These are phyloP conservation scores for Ferdinandea cuprea DNA, from an alignment of 2,888 invertebrate genomes.

Conservation along the genomic window DNA sequence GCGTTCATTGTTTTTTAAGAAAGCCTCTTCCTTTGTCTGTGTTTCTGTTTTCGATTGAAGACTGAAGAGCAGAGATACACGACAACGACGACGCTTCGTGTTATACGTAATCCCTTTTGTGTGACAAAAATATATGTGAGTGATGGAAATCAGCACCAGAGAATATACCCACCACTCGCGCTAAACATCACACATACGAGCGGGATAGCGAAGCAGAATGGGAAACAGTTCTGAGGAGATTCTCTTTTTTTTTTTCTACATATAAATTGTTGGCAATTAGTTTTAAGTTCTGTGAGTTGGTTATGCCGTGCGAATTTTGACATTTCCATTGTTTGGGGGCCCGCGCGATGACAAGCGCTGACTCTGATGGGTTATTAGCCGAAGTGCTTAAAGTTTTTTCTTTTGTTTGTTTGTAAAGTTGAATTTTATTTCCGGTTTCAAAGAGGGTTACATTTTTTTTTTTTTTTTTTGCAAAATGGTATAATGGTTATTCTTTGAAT, in stretches of 20 bases:
- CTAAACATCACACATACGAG: conserved; percentile 19
- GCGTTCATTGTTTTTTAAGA: conserved; percentile 52
- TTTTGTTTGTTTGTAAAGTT: neutral
- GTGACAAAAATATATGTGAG: conserved; percentile 24
- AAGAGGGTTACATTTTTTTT: neutral
- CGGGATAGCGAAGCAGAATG: conserved; percentile 4
- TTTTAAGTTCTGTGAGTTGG: conserved; percentile 37
- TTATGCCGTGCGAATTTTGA: conserved; percentile 61
- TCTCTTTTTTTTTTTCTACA: conserved; percentile 7
- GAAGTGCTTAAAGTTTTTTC: conserved; percentile 12
- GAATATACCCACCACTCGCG: conserved; percentile 5
- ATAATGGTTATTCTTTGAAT: neutral
- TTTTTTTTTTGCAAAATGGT: neutral
- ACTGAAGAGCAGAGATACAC: conserved; percentile 48
- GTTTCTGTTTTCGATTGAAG: conserved; percentile 31
- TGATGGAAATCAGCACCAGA: conserved; percentile 9
- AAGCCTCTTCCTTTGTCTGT: conserved; percentile 20
- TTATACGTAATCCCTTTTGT: conserved; percentile 43
- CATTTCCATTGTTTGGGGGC: conserved; percentile 37
- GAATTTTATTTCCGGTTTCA: conserved; percentile 30
- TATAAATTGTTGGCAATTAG: conserved; percentile 67
- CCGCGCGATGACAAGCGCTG: conserved; percentile 19
- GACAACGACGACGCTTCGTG: too few relatives aligned
- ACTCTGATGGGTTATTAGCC: conserved; percentile 11
- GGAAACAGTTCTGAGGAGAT: conserved; percentile 40